Conservation (phyloP, 2,888 invertebrate genomes). For the Drosophila dives region DNA sequence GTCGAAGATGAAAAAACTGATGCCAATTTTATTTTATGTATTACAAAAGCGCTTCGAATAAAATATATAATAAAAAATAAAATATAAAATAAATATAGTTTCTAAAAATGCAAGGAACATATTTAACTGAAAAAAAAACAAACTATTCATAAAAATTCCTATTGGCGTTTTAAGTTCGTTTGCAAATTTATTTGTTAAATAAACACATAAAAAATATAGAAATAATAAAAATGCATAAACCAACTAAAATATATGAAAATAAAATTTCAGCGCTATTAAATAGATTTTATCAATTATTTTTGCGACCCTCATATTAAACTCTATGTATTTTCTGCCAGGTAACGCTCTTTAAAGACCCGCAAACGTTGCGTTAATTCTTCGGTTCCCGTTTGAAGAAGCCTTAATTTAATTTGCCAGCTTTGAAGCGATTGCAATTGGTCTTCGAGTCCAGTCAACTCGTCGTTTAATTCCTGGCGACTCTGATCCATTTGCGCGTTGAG, state of each 20-base stretch:
- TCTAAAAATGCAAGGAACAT: not conserved
- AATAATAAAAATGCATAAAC: constrained; percentile 3
- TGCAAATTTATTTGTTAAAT: not conserved
- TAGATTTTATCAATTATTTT: not conserved
- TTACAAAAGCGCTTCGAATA: not conserved
- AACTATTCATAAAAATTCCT: too few relatives aligned
- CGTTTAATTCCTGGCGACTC: constrained; percentile 12
- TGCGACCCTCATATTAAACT: not conserved
- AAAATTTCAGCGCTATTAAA: not conserved
- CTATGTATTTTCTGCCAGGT: constrained; percentile 19
- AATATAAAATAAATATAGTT: too few relatives aligned
- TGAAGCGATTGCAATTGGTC: constrained; percentile 24
- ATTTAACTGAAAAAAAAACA: not conserved
- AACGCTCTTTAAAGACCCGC: constrained; percentile 44
- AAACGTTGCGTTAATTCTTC: constrained; percentile 31
- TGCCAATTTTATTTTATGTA: not conserved
- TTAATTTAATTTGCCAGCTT: constrained; percentile 24
- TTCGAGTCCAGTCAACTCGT: constrained; percentile 11
- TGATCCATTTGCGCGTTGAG: constrained; percentile 8
- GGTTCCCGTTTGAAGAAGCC: constrained; percentile 17
- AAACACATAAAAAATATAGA: not conserved
- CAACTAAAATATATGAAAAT: not conserved
- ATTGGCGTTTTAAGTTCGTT: not conserved
- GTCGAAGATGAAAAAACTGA: not conserved
- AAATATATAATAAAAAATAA: too few relatives aligned